Base-by-base conservation (phyloP, 2,888 invertebrate genomes). In the Apamea epomidion region DNA sequence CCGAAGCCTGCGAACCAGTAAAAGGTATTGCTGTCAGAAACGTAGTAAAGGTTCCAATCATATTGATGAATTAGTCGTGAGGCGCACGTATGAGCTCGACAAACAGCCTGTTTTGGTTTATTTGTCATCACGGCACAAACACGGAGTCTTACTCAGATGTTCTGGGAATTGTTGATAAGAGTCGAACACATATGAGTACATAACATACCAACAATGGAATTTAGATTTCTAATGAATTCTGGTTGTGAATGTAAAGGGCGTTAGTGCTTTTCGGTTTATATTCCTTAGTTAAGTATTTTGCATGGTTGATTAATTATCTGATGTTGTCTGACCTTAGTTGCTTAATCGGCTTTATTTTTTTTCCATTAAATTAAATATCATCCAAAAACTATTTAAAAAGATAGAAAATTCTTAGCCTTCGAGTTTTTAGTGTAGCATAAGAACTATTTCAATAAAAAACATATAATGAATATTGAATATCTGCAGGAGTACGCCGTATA, bases 1-100 rank as follows among this genome's bases (percentile, higher is more conserved):
- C 68, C 62, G 42, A 75, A 77, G 37, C 67, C 73, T 68, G 37
- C 67, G 45, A 60, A 74, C 16, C 37, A 54, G n/a, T 21, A 21
- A 70, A 60, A 32, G 32, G 74, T 58, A 67, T 74, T 64, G 10
- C 32, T 60, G 71, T 65, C 73, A 71, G 58, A 78, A 76, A 48
- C 54, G 68, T 58, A 77, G 58, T 29, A 78, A 79, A 80, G 60
- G 48, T 60, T 72, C 67, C 79, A 86, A 78, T 76, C 80, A 79
- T 78, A 77, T 78, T 83, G 74, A 78, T 78, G 37, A 71, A 37
- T 21, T 80, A 25, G 73, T 83, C 77, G 71, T 71, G 32, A 74
- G 64, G 76, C 42, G 68, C 69, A 74, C 75, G 76, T 69, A 67
- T 64, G 68, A 71, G 74, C 54, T 75, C 60, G 7, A 65, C 42